These are phyloP conservation scores for Ophion ventricosus DNA, from an alignment of 2,888 invertebrate genomes.

Conservation along the genomic window DNA sequence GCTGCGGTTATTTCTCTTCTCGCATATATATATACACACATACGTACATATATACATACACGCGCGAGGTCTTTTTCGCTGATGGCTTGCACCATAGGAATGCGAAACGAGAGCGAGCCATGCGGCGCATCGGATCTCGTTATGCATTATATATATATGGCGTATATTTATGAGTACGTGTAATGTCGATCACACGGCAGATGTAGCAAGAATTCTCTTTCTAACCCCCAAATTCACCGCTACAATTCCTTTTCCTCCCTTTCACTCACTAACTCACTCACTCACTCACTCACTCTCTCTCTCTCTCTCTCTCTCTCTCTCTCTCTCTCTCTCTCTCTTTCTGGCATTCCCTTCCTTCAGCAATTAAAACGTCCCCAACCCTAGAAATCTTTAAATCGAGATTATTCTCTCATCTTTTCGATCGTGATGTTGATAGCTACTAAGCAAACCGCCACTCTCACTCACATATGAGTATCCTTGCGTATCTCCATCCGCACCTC, in stretches of 20 bases:
- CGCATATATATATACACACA: slow-evolving; percentile 13
- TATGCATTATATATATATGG: slow-evolving; percentile 16
- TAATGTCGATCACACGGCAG: slow-evolving; percentile 34
- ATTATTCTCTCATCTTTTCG: no score
- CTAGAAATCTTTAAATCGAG: no score
- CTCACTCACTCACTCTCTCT: neutral
- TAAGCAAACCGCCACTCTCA: no score
- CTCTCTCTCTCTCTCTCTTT: neutral
- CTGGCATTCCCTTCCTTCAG: no score
- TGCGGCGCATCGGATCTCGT: slow-evolving; percentile 43
- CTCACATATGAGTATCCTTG: no score
- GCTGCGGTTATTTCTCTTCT: slow-evolving; percentile 49
- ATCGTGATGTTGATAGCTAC: no score
- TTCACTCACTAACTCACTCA: neutral
- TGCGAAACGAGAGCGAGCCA: slow-evolving; percentile 52
- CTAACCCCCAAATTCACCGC: slow-evolving; percentile 6
- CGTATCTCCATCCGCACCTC: no score
- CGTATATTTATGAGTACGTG: neutral
- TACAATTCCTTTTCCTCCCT: slow-evolving; percentile 2
- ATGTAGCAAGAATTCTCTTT: slow-evolving; percentile 34
- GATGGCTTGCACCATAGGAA: slow-evolving; percentile 41
- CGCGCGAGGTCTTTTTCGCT: slow-evolving; percentile 18
- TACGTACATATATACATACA: neutral
- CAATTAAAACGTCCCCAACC: no score
- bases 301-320: neutral